A percentile compares a stretch with the other conserved stretches of the same genome.
Evolutionary conservation across 2,113 vertebrate genomes (phyloP).

Genomic region (Rostratula benghalensis): DNA sequence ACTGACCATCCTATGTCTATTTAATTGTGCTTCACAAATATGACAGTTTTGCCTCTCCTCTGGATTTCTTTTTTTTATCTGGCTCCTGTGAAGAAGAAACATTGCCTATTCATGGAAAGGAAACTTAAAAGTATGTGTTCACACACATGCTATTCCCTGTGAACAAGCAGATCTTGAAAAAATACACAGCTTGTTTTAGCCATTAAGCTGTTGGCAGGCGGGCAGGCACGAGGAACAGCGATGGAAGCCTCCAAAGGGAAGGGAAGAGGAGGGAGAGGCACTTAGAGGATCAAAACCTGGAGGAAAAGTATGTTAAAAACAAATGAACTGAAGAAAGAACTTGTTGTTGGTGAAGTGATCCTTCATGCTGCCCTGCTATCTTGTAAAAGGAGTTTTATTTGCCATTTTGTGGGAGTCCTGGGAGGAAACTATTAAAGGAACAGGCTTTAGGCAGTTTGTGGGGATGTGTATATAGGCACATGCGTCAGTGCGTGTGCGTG

Average conservation of each 20-base stretch:
- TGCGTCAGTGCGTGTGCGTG: constrained; percentile 7
- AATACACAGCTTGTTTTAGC: neutral
- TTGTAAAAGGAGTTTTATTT: constrained; percentile 81
- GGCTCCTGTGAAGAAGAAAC: neutral
- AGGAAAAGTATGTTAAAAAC: constrained; percentile 50
- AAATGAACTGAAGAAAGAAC: constrained; percentile 67
- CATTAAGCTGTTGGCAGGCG: constrained; percentile 24
- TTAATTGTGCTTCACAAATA: neutral
- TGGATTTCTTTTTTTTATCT: neutral
- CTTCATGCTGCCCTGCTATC: constrained; percentile 68
- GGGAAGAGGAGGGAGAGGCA: neutral
- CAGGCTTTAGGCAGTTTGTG: constrained; percentile 54
- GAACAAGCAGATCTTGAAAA: constrained; percentile 17
- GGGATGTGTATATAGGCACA: neutral
- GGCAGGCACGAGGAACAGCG: neutral
- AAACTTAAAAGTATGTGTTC: neutral
- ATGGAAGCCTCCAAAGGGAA: neutral
- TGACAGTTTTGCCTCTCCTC: neutral
- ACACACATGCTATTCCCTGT: neutral
- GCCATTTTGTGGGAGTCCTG: constrained; percentile 73
- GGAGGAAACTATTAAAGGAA: constrained; percentile 76
- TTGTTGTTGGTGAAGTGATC: constrained; percentile 48
- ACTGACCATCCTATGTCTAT: neutral
- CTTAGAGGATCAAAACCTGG: constrained; percentile 30
- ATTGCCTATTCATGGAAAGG: neutral